Evolutionary conservation across 2,113 vertebrate genomes (phyloP).

Genomic region (Chunga burmeisteri): DNA sequence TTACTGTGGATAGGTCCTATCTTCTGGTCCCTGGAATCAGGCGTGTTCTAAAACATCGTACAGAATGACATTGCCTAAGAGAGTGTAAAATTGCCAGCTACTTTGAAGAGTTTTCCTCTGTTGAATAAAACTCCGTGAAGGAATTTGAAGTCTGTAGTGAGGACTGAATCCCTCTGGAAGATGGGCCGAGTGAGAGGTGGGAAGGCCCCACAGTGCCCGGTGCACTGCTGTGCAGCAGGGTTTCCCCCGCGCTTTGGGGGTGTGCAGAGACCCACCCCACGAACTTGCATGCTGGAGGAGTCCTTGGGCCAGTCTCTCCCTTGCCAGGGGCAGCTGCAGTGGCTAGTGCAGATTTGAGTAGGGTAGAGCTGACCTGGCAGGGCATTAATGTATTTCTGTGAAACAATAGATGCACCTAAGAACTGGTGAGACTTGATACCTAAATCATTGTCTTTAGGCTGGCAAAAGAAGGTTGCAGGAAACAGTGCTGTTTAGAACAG

Average conservation of each 20-base stretch:
- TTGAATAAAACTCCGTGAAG: neutral
- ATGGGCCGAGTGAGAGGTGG: neutral
- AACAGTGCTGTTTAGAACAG: neutral
- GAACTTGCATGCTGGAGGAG: rapidly evolving
- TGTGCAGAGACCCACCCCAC: neutral
- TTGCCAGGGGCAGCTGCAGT: neutral
- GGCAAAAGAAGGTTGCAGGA: neutral
- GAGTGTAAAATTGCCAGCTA: neutral
- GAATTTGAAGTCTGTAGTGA: neutral
- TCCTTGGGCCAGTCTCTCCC: neutral
- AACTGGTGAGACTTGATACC: neutral
- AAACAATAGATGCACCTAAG: neutral
- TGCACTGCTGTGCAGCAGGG: rapidly evolving
- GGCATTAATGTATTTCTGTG: too few species aligned
- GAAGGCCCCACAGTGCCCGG: neutral
- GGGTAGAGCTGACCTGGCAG: neutral
- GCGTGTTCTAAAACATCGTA: neutral
- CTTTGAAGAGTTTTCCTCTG: neutral
- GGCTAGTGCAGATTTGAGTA: rapidly evolving
- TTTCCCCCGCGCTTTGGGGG: rapidly evolving
- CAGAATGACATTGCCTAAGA: neutral
- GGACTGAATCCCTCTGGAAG: neutral
- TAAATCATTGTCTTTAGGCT: neutral
- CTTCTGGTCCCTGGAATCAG: neutral
- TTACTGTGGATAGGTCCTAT: neutral